Evolutionary conservation across 2,113 vertebrate species (phyloP), one percentile per base, ranked within the genome.

Genomic region (Prunella fulvescens): DNA sequence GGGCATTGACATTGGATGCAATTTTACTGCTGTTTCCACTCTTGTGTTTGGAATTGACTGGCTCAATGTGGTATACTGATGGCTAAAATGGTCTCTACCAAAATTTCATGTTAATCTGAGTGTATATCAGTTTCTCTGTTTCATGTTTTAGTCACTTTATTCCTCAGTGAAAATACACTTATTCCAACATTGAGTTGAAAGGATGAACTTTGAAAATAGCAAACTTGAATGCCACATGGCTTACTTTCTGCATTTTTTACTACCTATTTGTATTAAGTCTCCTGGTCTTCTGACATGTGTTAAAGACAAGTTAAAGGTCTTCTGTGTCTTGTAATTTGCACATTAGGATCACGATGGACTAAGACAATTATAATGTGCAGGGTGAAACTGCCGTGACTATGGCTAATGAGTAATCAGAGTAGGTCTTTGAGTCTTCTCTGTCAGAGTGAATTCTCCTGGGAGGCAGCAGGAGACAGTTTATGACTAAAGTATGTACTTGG

Each of bases 31-130:
- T 84, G 13, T 80, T 94, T 79, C 45, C 25, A n/a, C 17, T 58
- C 29, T 12, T 33, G 18, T 79, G n/a, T 88, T 88, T 67, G 65
- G 58, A 88, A 82, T 57, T 53, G 62, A 29, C 37, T 35, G 44
- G 13, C 44, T 86, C 33, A 54, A 0, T 1, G 0, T 23, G 40
- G 22, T 14, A 14, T 31, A 19, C 19, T 1, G 1, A 18, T 44
- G 29, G 12, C 28, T 56, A 4, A 64, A 86, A 56, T 37, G 7
- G 6, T 50, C 12, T 81, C 29, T 77, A 35, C 20, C 29, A 58
- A 53, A 78, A 56, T 54, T 58, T 73, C 6, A 2, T 23, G 16
- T 66, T 86, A 31, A 45, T 69, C 28, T 35, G 28, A 29, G 15
- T 45, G 15, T 45, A 19, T 61, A 4, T 40, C 0, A 6, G 3